phyloP scores from a whole-genome alignment of 2,797 vertebrate species.

The Cyprinella venusta region DNA sequence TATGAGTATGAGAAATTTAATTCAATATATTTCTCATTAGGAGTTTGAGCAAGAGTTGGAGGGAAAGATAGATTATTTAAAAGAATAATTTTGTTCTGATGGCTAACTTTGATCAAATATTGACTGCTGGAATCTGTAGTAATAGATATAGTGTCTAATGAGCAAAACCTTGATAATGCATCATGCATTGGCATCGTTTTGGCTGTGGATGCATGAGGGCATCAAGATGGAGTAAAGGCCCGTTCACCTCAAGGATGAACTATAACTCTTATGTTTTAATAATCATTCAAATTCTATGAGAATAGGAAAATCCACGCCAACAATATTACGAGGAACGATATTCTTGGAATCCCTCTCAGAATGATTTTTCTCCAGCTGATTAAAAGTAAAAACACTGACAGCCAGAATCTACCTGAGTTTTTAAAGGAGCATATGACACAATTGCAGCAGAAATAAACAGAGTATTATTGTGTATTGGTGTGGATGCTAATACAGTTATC shows the following conservation, averaged over 20 bases:
- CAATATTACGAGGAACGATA: neutral
- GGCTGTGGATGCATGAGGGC: neutral
- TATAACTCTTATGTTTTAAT: neutral
- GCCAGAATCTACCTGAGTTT: neutral
- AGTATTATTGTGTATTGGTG: neutral
- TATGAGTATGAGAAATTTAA: neutral
- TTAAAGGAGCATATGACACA: neutral
- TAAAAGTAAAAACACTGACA: neutral
- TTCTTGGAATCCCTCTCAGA: neutral
- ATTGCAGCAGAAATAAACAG: neutral
- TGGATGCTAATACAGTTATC: neutral
- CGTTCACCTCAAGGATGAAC: neutral
- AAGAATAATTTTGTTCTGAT: conserved; percentile 21
- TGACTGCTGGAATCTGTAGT: neutral
- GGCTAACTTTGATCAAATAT: conserved; percentile 23
- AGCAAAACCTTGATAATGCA: conserved; percentile 12
- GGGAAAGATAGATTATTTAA: conserved; percentile 10
- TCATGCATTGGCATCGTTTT: conserved; percentile 6
- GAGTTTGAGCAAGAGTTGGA: neutral
- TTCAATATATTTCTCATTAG: neutral
- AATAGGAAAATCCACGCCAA: neutral
- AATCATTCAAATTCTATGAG: neutral
- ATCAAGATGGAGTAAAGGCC: conserved; percentile 1
- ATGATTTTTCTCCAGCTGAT: neutral
- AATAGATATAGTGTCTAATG: conserved; percentile 17